Evolutionary conservation across 1,140 invertebrate species (phyloP), one percentile per base, ranked within the genome.

Genomic region (Rhopalosiphum maidis): DNA sequence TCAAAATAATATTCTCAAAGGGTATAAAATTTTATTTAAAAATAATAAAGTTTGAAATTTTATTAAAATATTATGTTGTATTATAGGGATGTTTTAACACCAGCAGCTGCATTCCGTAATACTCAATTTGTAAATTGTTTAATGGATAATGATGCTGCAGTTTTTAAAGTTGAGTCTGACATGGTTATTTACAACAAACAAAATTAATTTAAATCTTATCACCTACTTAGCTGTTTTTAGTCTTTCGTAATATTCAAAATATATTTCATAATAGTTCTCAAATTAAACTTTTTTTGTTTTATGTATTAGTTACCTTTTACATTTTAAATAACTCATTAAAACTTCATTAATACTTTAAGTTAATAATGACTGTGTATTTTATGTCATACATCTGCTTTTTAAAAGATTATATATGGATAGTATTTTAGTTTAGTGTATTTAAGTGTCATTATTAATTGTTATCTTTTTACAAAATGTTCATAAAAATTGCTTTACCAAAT

Each of bases 1-100:
- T 25, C 98, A 99, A 41, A 82, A n/a, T 9, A 68, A 68, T 68
- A 51, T 91, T 82, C 55, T 68, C 0, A 91, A 91, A 48, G 90
- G 68, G 55, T 77, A 91, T 30, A 46, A 7, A 11, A 68, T 41
- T 55, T 55, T 41, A 22, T 25, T 68, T 90, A 23, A 60, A 35
- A 55, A 90, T 55, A 37, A n/a, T 68, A 68, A 0, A 48, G 21
- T 89, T 89, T 37, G 7, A 54, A n/a, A 22, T 54, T 54, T 87
- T 54, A 77, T 90, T 60, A 68, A 68, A 35, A 35, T 77, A 77
- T 77, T 60, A 90, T 90, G 9, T 41, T 41, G 7, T 90, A 55
- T n/a, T 88, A 25, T 90, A 90, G 54, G 1, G 90, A 68, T 22
- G 60, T 91, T 21, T 77, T 91, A 35, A 82, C 90, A 35, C 60